Base-by-base conservation (phyloP, 1,140 invertebrate species). In the Helicoverpa armigera region DNA sequence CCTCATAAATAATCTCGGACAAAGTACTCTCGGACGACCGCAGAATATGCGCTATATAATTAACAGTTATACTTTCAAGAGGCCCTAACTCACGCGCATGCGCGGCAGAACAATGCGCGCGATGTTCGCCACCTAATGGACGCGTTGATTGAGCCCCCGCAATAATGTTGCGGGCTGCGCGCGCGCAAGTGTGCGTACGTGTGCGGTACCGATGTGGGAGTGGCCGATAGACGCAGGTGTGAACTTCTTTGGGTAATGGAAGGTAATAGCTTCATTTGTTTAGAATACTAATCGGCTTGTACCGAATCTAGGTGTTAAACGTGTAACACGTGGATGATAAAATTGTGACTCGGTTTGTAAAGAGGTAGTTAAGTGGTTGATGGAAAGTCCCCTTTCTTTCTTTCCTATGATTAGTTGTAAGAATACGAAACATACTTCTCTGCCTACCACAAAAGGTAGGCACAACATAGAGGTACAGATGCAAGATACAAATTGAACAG, bases 41-140 rank as follows among this genome's bases (percentile, higher is more conserved):
- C 89, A 90, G 85, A 90, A 81, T 84, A 80, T 87, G 84, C 81
- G 87, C 88, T 86, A 87, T 90, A 92, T 92, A 94, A 92, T 92
- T 94, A 92, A 91, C 90, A 90, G 91, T 91, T 90, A 88, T 87
- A 87, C 85, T 86, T 50, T 69, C 77, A 85, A 91, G 89, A 88
- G 91, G 87, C 88, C 87, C 82, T 91, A 92, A 92, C 89, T 91
- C 89, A 91, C 79, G 81, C 70, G 82, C 69, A 73, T 60, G 54
- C 85, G 89, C 88, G 87, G 70, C 88, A 90, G 90, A 91, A 92
- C 90, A 91, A 92, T 92, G 86, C 82, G 82, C 60, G 80, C 77
- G 83, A 85, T 86, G 86, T 85, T 90, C 88, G 87, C 87, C 90
- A 91, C 91, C 87, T 91, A 91, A 91, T 89, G 86, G 84, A 80